A percentile compares a stretch with the other conserved stretches of the same genome.
Evolutionary conservation across 1,140 invertebrate species (phyloP).

Genomic region (Armadillidium nasatum): DNA sequence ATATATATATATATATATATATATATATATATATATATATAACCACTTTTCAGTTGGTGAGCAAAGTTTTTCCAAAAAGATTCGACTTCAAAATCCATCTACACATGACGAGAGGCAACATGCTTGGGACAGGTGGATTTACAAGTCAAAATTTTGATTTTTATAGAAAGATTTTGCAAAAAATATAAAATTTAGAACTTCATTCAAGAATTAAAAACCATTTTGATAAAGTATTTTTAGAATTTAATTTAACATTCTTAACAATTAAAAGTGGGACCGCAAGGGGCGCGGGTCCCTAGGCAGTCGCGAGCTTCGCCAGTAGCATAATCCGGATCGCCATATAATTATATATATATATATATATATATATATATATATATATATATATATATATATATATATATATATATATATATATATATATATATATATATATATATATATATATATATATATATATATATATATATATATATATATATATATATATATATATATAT

Average conservation of each 20-base stretch:
- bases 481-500: not conserved
- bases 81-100: too few relatives aligned
- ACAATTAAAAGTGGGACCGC: not conserved
- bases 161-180: not conserved
- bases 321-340: not conserved
- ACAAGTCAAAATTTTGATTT: not conserved
- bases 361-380: constrained; percentile 6
- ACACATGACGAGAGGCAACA: not conserved
- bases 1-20: not conserved
- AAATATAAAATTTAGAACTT: not conserved
- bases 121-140: not conserved
- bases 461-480: not conserved
- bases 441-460: not conserved
- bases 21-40: not conserved
- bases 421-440: not conserved
- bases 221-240: too few relatives aligned
- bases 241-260: not conserved
- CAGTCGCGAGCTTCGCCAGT: not conserved
- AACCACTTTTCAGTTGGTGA: too few relatives aligned
- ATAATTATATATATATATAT: too few relatives aligned
- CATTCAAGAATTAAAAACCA: not conserved
- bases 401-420: not conserved
- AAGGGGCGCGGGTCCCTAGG: not conserved
- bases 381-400: constrained; percentile 6
- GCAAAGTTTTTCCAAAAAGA: too few relatives aligned